Base-by-base conservation (phyloP, 2,797 vertebrate genomes). In the Nasua narica region DNA sequence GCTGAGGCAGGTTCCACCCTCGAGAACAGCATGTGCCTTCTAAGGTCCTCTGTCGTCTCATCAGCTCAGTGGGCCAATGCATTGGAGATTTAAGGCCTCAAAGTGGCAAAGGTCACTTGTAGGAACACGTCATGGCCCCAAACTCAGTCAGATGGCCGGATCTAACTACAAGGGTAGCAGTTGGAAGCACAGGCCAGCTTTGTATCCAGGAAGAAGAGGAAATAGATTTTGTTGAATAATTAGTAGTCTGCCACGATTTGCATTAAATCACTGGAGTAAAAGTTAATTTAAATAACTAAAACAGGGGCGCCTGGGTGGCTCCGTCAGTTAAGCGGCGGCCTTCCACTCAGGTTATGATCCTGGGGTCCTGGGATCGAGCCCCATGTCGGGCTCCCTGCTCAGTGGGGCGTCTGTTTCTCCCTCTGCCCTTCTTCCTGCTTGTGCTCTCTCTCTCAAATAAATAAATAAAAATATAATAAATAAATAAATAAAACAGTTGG, bases 171-270 rank as follows among this genome's bases (percentile, higher is more conserved):
- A 46, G n/a, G 69, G 70, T 29, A 65, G 25, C 56, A n/a, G n/a
- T 69, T 46, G 56, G 43, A 83, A 76, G 65, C 50, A 56, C 1
- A 58, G 40, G 48, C 70, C 43, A 74, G 43, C 27, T 94, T 72
- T 90, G 78, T 78, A 56, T 86, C 60, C 74, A 88, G 52, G 79
- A 87, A 90, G 37, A 90, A 78, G 78, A 97, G 62, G 78, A 93
- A 82, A 94, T 43, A 58, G 29, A 86, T 88, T 91, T 78, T 90
- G 37, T 29, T 77, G 72, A 81, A 50, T 32, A 84, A 87, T 92
- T 27, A 25, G 23, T 25, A 56, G 54, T 56, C 23, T 56, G 54
- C 54, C 9, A 56, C 1, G 54, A 25, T 56, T 56, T 56, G 65
- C 54, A 70, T 87, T 90, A 79, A 92, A 65, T 84, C 29, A 18